phyloP scores from a whole-genome alignment of 2,888 invertebrate genomes.

The Neoascia interrupta region DNA sequence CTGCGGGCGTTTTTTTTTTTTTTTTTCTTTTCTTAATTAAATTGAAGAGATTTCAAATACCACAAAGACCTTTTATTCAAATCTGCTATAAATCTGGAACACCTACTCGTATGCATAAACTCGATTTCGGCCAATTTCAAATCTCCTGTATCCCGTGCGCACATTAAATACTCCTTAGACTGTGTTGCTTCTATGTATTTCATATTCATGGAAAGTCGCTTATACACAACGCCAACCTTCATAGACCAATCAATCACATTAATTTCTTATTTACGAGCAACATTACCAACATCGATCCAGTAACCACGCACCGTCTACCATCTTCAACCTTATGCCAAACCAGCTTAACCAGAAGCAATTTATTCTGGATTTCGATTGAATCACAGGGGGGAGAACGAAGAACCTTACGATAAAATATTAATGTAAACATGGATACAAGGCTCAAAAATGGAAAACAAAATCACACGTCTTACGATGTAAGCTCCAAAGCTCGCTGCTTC shows the following conservation, averaged over 20 bases:
- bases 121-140: no score
- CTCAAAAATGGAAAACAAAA: conserved; percentile 35
- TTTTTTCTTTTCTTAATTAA: no score
- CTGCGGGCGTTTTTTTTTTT: no score
- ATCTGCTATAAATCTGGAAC: no score
- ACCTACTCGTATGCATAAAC: no score
- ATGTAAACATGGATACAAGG: conserved; percentile 43
- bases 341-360: conserved; percentile 29
- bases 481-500: conserved; percentile 20
- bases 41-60: no score
- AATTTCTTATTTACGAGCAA: conserved; percentile 46
- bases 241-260: conserved; percentile 35
- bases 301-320: neutral
- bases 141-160: no score
- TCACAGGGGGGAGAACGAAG: neutral
- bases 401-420: conserved; percentile 39
- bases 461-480: conserved; percentile 34
- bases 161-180: no score
- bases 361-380: conserved; percentile 41
- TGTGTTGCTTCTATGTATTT: no score
- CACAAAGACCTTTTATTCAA: no score
- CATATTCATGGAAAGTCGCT: neutral
- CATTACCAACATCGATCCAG: conserved; percentile 20
- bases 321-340: no score
- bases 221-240: neutral